Base-by-base conservation (phyloP, 2,797 vertebrate genomes). In the Myotis pilosus region DNA sequence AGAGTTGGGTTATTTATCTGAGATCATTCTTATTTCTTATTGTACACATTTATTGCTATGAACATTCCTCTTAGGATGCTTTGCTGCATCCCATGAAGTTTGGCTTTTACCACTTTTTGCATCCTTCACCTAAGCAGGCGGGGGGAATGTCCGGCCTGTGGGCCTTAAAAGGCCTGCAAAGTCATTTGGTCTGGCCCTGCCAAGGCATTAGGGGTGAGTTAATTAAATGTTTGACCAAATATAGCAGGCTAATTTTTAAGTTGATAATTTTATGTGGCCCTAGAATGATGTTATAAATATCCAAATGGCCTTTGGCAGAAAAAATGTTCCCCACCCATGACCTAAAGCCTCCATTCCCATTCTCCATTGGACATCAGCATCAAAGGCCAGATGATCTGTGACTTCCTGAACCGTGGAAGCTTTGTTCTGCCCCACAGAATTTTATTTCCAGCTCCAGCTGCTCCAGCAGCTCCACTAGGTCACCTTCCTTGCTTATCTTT, bases 361-460 rank as follows among this genome's bases (percentile, higher is more conserved):
- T 99, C 99, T 0, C 98, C 98, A 0, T 98, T 99, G 97, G 99
- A 99, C 2, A 98, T 99, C 44, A 98, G 98, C 97, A 98, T 99
- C 95, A 99, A 99, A 97, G 99, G 99, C 91, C 99, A 99, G 98
- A 99, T 99, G 99, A 99, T 99, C 96, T 97, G 99, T 97, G 99
- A 99, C 92, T 98, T 99, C 36, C 98, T 99, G 96, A 99, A 99
- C 97, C 98, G 99, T 6, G 99, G 99, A 0, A 99, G 99, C n/a
- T 99, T 99, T 44, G 97, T 98, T 72, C 98, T 99, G 69, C 99
- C 99, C 15, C 3, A 94, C 36, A 57, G 98, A 99, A 98, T 0
- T 5, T 98, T 30, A 36, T 78, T 1, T 93, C 96, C 22, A 92
- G 96, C 49, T 96, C 97, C 51, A 98, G 98, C 92, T 98, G 98